These are phyloP conservation scores for Nematolebias whitei DNA, from an alignment of 2,113 vertebrate genomes.

Conservation along the genomic window DNA sequence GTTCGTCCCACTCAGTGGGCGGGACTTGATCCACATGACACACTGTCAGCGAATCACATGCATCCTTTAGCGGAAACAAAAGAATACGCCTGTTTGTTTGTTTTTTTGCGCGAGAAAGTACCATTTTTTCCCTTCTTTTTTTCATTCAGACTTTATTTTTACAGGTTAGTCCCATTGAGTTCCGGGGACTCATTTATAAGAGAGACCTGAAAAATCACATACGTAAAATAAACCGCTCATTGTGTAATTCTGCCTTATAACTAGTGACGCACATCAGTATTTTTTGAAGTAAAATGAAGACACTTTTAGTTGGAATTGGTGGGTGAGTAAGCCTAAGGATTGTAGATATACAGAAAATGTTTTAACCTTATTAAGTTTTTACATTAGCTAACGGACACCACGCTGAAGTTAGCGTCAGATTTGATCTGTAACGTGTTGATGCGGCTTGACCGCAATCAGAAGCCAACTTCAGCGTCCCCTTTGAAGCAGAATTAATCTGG, in stretches of 20 bases:
- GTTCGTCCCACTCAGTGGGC: constrained; percentile 1
- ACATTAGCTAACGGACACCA: background rate
- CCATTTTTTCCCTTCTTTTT: too few species aligned
- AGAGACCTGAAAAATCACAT: too few species aligned
- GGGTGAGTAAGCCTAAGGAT: constrained; percentile 83
- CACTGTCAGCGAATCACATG: constrained; percentile 39
- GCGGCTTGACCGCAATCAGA: too few species aligned
- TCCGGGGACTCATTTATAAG: too few species aligned
- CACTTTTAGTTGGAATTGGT: constrained; percentile 87
- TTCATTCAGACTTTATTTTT: too few species aligned
- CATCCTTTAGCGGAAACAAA: constrained; percentile 15
- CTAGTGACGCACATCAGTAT: too few species aligned
- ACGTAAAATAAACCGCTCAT: background rate
- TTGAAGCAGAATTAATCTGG: background rate
- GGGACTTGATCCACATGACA: constrained; percentile 27
- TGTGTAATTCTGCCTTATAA: too few species aligned
- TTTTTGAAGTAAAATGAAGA: constrained; percentile 80
- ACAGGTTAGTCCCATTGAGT: too few species aligned
- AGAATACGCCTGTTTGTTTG: background rate
- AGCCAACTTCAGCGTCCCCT: too few species aligned
- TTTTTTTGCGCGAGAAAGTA: background rate
- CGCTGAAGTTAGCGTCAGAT: too few species aligned
- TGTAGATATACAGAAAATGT: background rate
- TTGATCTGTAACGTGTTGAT: background rate
- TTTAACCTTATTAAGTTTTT: background rate